Conservation (phyloP, 2,797 vertebrate species). For the Psittacula derbiana region DNA sequence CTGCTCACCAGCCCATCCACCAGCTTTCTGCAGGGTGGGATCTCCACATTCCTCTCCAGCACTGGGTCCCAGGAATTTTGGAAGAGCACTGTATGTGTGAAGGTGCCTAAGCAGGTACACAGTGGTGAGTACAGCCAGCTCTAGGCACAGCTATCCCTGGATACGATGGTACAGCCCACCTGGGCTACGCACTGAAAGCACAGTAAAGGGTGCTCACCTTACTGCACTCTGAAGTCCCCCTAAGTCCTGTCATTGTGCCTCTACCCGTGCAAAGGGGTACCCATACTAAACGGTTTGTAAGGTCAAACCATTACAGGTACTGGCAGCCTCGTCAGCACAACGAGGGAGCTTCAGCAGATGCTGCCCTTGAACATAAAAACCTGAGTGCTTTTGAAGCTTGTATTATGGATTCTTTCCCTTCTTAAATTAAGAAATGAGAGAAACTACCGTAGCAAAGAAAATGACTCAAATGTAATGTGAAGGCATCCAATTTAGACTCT, state of each 20-base stretch:
- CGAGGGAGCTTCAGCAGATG: not conserved
- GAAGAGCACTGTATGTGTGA: rapidly evolving
- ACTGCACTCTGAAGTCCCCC: rapidly evolving
- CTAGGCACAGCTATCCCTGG: not conserved
- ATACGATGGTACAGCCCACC: not conserved
- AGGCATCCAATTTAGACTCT: not conserved
- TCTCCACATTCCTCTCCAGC: rapidly evolving
- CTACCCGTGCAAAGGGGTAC: not conserved
- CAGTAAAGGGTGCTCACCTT: not conserved
- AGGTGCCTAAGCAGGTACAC: not conserved
- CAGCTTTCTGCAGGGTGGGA: rapidly evolving
- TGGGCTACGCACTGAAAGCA: rapidly evolving
- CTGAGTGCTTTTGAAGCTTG: not conserved
- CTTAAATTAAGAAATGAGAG: not conserved
- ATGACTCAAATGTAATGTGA: not conserved
- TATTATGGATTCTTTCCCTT: not conserved
- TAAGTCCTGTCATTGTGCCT: rapidly evolving
- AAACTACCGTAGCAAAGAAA: not conserved
- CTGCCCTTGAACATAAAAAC: not conserved
- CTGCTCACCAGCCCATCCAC: not conserved
- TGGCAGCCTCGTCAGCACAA: not conserved
- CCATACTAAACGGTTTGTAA: not conserved
- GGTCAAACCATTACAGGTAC: not conserved
- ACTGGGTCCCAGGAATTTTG: not conserved
- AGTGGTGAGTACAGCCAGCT: not conserved